Base-by-base conservation (phyloP, 1,140 invertebrate genomes). In the Diplogasteroides magnus region DNA sequence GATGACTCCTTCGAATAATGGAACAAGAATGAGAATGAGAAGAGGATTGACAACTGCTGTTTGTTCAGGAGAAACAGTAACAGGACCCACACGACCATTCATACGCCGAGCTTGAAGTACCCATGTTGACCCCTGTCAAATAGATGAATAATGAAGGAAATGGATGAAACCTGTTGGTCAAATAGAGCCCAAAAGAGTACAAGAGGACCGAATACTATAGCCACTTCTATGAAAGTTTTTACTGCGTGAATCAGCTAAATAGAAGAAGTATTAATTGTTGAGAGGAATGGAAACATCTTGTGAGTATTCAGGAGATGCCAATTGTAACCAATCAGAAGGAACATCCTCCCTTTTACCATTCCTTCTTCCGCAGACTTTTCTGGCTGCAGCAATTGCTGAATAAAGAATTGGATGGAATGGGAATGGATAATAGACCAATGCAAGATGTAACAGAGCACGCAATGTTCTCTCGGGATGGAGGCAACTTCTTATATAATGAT, bases 11-110 rank as follows among this genome's bases (percentile, higher is more conserved):
- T 82, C 80, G 65, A 82, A 82, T n/a, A 83, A 61, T 2, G 81
- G 80, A 27, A 82, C 81, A 37, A 79, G 57, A 28, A 81, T 67
- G 14, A 83, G 64, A 37, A 83, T 69, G 23, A 77, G 64, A 25
- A 82, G 26, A n/a, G 80, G 81, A 73, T 82, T 82, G 25, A 82
- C 79, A 0, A 83, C 90, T 85, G 92, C 91, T 87, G 95, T 90
- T 83, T 95, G 93, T 83, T 96, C 93, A 0, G 93, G 91, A 73
- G 92, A 88, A 14, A 95, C 73, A 1, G 81, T 83, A 28, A 82
- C 61, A 23, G 67, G 69, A 28, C 80, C 83, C 32, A 87, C 69
- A 56, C 80, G 67, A 23, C 85, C 85, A 79, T 86, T 82, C 80
- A 87, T 82, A 66, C 83, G 69, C 26, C 79, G 77, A 61, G 85